phyloP scores from a whole-genome alignment of 2,113 vertebrate species.

The Marmota flaviventris region DNA sequence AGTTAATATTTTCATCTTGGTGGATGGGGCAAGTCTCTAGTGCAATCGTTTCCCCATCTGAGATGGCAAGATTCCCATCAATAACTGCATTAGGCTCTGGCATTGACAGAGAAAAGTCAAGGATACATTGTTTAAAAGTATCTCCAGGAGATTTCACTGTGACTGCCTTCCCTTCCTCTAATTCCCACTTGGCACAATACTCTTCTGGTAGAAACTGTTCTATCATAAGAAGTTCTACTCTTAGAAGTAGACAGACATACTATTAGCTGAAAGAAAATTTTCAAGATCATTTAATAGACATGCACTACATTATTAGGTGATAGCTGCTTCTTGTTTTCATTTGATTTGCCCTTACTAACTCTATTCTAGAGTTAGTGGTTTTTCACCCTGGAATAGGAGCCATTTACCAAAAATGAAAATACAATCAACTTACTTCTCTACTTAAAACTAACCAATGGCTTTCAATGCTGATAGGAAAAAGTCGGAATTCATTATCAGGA shows the following conservation, averaged over 20 bases:
- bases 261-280: background rate
- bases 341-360: background rate
- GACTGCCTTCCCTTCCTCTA: background rate
- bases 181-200: background rate
- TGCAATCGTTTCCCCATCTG: background rate
- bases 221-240: background rate
- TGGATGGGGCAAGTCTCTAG: background rate
- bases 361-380: background rate
- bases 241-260: background rate
- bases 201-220: slow-evolving; percentile 43
- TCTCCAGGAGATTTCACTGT: background rate
- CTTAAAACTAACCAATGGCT: slow-evolving; percentile 18
- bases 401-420: slow-evolving; percentile 12
- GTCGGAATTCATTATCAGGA: background rate
- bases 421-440: background rate
- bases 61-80: background rate
- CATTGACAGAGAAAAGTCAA: background rate
- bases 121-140: background rate
- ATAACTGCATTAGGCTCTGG: background rate
- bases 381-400: background rate
- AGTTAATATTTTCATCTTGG: slow-evolving; percentile 55
- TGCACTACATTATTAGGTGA: background rate
- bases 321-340: background rate
- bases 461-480: slow-evolving; percentile 32
- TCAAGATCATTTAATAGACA: background rate